These are phyloP conservation scores for Synanthedon vespiformis DNA, from an alignment of 2,888 invertebrate genomes.

Conservation along the genomic window DNA sequence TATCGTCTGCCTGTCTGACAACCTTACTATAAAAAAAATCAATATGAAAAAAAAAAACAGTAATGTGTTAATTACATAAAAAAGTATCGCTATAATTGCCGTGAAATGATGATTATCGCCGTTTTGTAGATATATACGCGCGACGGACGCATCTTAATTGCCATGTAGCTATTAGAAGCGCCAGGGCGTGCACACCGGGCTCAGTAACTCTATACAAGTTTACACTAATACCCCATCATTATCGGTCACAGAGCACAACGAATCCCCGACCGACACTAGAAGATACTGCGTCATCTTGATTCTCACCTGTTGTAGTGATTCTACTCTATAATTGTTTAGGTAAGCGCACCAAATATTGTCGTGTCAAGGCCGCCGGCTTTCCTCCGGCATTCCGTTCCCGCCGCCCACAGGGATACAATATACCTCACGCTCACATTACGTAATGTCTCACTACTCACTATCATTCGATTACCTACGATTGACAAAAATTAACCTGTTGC, in stretches of 20 bases:
- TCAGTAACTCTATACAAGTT: conserved; percentile 27
- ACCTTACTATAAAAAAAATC: too few species aligned
- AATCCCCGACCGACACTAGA: not conserved
- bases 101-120: too few species aligned
- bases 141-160: conserved; percentile 42
- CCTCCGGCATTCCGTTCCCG: conserved; percentile 63
- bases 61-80: too few species aligned
- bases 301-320: conserved; percentile 6
- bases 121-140: conserved; percentile 5
- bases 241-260: conserved; percentile 26
- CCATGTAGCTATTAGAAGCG: conserved; percentile 38
- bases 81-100: too few species aligned
- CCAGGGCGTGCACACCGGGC: conserved; percentile 54
- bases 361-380: conserved; percentile 68
- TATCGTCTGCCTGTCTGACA: too few species aligned
- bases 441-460: conserved; percentile 43
- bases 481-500: conserved; percentile 36
- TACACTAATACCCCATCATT: conserved; percentile 22
- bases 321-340: conserved; percentile 35
- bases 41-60: too few species aligned
- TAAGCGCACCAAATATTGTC: conserved; percentile 58
- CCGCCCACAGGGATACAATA: conserved; percentile 58
- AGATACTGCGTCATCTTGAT: conserved; percentile 15
- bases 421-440: conserved; percentile 56
- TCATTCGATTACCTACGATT: conserved; percentile 46